Base-by-base conservation (phyloP, 1,140 invertebrate species). In the Tetramorium simillimum region DNA sequence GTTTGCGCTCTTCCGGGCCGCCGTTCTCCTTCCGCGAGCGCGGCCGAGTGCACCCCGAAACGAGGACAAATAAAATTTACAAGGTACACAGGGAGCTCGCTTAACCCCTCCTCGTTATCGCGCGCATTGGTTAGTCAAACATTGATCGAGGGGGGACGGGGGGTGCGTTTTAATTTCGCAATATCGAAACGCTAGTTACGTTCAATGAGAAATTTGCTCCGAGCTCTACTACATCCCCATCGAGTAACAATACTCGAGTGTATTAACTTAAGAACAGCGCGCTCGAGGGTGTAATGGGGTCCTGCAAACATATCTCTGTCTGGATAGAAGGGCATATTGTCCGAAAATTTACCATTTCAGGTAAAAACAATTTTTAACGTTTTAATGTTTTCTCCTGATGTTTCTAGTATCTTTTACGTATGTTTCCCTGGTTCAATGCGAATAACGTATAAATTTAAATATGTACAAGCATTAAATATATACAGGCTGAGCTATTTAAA, bases 101-200 rank as follows among this genome's bases (percentile, higher is more conserved):
- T 69, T 81, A 81, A 67, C 51, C 62, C 85, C 85, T 67, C 63
- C 28, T 81, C 28, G 51, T 80, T 80, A 80, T 70, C 60, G 62
- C 60, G 62, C 37, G n/a, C 28, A 67, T 81, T 81, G 85, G 63
- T 67, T 80, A 46, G 49, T 80, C 62, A 80, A 81, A 80, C 75
- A 81, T 80, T 69, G 63, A 58, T 69, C 62, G 63, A 53, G 75
- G 40, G 81, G 49, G 49, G 40, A n/a, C n/a, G 40, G 85, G n/a
- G 70, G 46, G 58, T 56, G 40, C 46, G 51, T 80, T 81, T 86
- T 81, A 86, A 86, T 86, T 86, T 81, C 62, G 77, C 49, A 49
- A 78, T 77, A 78, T 82, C 28, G 63, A 40, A 43, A 65, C 62
- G 46, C 12, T 53, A 77, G 81, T 62, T 76, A 85, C 46, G 37